Percentiles rank a stretch among this genome's conserved stretches.
phyloP scores from a whole-genome alignment of 2,797 vertebrate genomes.

The Adrianichthys oophorus region DNA sequence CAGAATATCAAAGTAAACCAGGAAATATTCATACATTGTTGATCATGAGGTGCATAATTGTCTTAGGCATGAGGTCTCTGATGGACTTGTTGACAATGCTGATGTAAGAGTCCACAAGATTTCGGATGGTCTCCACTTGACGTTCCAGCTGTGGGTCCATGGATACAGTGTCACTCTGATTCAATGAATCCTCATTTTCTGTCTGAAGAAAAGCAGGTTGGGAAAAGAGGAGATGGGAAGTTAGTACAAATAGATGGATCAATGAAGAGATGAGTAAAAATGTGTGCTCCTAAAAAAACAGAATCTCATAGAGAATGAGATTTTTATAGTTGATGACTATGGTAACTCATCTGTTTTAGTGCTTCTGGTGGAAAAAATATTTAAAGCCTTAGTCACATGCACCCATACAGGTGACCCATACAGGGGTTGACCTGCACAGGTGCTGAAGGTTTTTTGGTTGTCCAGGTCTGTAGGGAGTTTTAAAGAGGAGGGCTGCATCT shows the following conservation, averaged over 20 bases:
- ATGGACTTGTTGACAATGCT: conserved; percentile 94
- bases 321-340: no score
- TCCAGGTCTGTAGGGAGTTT: no score
- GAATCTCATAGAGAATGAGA: no score
- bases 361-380: no score
- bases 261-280: no score
- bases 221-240: neutral
- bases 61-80: conserved; percentile 96
- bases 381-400: no score
- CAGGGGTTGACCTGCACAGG: no score
- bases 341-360: no score
- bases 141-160: conserved; percentile 97
- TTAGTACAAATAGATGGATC: neutral
- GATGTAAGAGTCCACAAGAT: conserved; percentile 95
- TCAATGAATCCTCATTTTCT: conserved; percentile 82
- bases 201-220: conserved; percentile 39
- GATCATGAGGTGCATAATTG: conserved; percentile 99
- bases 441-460: no score
- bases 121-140: conserved; percentile 95
- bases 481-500: no score
- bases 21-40: conserved; percentile 79
- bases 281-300: no score
- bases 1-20: neutral
- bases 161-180: conserved; percentile 86
- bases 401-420: no score